Evolutionary conservation across 2,888 invertebrate species (phyloP), one percentile per base, ranked within the genome.

Genomic region (Mystacides longicornis): DNA sequence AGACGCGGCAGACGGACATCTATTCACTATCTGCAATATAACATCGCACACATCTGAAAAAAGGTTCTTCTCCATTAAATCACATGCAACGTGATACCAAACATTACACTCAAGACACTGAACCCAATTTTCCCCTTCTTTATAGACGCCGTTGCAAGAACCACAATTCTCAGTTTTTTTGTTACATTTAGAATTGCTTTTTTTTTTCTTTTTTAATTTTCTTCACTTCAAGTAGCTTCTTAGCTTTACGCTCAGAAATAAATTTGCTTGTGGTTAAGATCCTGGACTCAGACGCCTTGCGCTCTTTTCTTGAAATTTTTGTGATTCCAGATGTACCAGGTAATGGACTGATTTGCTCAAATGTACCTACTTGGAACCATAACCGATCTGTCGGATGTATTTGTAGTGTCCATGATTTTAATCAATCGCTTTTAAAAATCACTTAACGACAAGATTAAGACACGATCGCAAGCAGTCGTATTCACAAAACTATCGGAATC

Each of bases 31-130:
- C 46, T 46, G 5, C 46, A 46, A 46, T 46, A 46, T 46, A 46
- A 46, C 46, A 46, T 46, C 46, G 46, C 7, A 46, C 19, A 46
- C 46, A 46, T 46, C 46, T 46, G 46, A 46, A 46, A 46, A 46
- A 18, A 46, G 46, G 19, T 46, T 46, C 46, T 46, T 46, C 21
- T 46, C 46, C 46, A 46, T 46, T 46, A 46, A 46, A 16, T 46
- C 19, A 20, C 46, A 46, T 46, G 46, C 46, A 20, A 46, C 46
- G 46, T 46, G 46, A 46, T 46, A 46, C 46, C 46, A 46, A n/a
- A 46, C 46, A 46, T 46, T 46, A 46, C 21, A 46, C 46, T 46
- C 46, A 20, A 46, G 46, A 21, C 46, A 46, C 46, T 46, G 46
- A 16, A 46, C 21, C 46, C 46, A 46, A 46, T 46, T 46, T 46